Evolutionary conservation across 2,113 vertebrate species (phyloP).

Genomic region (Pristiophorus japonicus): DNA sequence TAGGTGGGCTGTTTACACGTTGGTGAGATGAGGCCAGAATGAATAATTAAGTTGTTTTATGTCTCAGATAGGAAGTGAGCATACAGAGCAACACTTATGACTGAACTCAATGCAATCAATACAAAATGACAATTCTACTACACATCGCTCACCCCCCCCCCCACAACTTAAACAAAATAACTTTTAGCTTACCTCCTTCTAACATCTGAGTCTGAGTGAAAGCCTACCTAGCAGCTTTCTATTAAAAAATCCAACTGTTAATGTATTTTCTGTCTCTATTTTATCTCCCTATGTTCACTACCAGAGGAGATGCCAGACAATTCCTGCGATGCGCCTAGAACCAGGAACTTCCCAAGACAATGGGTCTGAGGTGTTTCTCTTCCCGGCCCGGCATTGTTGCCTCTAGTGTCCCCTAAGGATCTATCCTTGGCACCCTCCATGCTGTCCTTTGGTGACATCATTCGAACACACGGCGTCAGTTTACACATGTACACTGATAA

Average conservation of each 20-base stretch:
- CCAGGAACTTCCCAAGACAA: background rate
- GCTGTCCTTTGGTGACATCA: too few species aligned
- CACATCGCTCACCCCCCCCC: background rate
- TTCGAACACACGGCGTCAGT: too few species aligned
- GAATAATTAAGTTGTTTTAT: background rate
- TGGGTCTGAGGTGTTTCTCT: background rate
- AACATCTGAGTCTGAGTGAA: background rate
- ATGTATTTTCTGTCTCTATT: background rate
- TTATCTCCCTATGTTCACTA: background rate
- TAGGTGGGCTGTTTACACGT: background rate
- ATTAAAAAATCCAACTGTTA: background rate
- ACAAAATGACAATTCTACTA: background rate
- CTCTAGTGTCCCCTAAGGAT: too few species aligned
- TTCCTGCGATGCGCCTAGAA: background rate
- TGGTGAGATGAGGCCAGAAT: background rate
- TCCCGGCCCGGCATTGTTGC: too few species aligned
- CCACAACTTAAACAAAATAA: background rate
- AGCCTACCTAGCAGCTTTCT: background rate
- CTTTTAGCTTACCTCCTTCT: background rate
- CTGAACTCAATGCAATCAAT: background rate
- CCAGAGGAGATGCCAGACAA: background rate
- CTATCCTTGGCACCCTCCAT: too few species aligned
- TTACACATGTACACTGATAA: too few species aligned
- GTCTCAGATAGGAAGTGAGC: background rate
- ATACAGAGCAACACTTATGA: background rate